phyloP scores from a whole-genome alignment of 37 sponge, comb jelly and placozoan species.

The Cliona cf. orientalis region DNA sequence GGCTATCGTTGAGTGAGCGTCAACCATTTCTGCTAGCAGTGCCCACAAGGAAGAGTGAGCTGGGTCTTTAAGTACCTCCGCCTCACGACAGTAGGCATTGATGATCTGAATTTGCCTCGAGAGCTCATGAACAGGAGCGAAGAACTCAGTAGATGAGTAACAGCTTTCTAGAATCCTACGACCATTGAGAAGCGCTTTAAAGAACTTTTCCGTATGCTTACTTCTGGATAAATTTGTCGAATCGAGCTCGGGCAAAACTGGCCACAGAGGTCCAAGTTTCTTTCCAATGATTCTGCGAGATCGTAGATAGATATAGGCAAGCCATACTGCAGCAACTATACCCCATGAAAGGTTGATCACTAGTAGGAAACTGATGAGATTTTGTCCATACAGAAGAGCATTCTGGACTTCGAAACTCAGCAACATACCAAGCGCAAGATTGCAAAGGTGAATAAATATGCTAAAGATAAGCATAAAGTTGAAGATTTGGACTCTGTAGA shows the following conservation, averaged over 20 bases:
- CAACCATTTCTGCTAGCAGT: neutral
- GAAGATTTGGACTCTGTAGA: neutral
- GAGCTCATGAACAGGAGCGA: constrained; percentile 1
- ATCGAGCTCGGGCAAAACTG: neutral
- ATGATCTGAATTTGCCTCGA: neutral
- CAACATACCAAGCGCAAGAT: neutral
- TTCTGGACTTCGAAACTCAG: neutral
- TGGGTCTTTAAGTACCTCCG: neutral
- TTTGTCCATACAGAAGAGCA: neutral
- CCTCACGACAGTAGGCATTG: constrained; percentile 4
- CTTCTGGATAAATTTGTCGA: neutral
- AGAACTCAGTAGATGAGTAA: neutral
- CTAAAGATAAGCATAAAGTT: constrained; percentile 9
- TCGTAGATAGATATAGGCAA: neutral
- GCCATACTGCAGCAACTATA: neutral
- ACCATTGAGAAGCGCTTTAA: neutral
- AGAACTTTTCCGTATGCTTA: neutral
- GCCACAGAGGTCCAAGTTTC: constrained; percentile 7
- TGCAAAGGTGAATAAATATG: neutral
- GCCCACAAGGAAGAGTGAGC: neutral
- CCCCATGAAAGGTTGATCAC: neutral
- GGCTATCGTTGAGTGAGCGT: neutral
- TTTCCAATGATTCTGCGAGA: neutral
- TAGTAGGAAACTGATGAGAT: neutral
- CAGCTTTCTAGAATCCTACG: constrained; percentile 3